phyloP scores from a whole-genome alignment of 53 echinoderm and acorn worm genomes.

The Antedon mediterranea region DNA sequence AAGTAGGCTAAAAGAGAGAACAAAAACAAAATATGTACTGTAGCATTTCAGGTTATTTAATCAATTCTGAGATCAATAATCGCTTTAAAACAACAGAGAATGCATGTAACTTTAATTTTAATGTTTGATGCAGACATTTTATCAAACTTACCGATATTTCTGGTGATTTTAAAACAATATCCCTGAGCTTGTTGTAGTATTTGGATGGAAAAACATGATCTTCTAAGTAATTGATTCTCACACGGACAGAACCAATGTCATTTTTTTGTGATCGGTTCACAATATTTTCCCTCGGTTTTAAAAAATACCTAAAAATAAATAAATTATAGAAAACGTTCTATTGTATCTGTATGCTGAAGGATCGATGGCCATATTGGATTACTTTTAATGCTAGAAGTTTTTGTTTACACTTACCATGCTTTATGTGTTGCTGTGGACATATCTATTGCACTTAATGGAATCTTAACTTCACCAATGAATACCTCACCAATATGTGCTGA shows the following conservation, averaged over 20 bases:
- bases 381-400: too few relatives aligned
- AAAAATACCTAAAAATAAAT: constrained; percentile 44
- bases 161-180: constrained; percentile 54
- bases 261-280: constrained; percentile 24
- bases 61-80: too few relatives aligned
- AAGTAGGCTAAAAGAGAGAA: constrained; percentile 39
- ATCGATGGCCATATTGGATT: too few relatives aligned
- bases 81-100: too few relatives aligned
- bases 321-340: background rate
- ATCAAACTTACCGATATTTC: constrained; percentile 50
- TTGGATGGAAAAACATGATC: constrained; percentile 85
- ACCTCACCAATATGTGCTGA: constrained; percentile 40
- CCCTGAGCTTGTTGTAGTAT: constrained; percentile 56
- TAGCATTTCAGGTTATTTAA: too few relatives aligned
- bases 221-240: constrained; percentile 65
- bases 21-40: background rate
- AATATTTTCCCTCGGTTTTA: constrained; percentile 65
- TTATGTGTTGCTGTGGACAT: constrained; percentile 58
- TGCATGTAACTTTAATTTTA: too few relatives aligned
- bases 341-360: too few relatives aligned
- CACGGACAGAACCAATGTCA: constrained; percentile 64
- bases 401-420: constrained; percentile 58
- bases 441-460: constrained; percentile 57
- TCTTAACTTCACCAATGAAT: constrained; percentile 83
- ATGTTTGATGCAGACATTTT: background rate